Conservation (phyloP, 2,797 vertebrate species). For the Cuculus canorus region DNA sequence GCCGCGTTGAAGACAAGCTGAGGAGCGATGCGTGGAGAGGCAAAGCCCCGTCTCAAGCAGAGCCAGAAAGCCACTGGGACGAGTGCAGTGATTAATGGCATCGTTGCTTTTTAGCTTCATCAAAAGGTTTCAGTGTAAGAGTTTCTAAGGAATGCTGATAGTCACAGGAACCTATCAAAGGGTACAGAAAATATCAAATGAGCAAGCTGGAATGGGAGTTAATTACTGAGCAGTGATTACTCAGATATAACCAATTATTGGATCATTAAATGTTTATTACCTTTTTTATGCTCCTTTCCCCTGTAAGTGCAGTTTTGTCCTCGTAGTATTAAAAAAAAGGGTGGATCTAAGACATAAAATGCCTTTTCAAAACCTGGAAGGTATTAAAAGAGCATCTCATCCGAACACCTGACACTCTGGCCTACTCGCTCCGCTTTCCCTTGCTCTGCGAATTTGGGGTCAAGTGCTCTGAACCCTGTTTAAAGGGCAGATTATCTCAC, state of each 20-base stretch:
- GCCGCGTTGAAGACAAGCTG: not conserved
- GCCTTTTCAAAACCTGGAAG: conserved; percentile 38
- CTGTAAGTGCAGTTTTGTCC: conserved; percentile 76
- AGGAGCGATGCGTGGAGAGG: not conserved
- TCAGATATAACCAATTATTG: conserved; percentile 84
- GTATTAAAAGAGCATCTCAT: conserved; percentile 55
- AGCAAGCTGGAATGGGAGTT: conserved; percentile 77
- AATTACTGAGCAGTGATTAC: conserved; percentile 84
- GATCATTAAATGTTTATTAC: conserved; percentile 86
- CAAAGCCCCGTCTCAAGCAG: not conserved
- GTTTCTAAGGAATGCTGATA: conserved; percentile 72
- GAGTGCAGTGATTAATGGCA: conserved; percentile 53
- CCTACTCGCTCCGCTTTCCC: not conserved
- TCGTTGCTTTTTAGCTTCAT: conserved; percentile 66
- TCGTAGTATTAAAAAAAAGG: conserved; percentile 68
- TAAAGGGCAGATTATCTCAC: not conserved
- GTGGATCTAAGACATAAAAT: conserved; percentile 56
- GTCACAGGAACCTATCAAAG: conserved; percentile 76
- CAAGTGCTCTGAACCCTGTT: not conserved
- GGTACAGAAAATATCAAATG: conserved; percentile 75
- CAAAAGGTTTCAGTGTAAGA: conserved; percentile 69
- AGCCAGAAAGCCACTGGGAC: conserved; percentile 42
- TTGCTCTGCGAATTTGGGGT: not conserved
- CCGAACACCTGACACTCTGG: conserved; percentile 17
- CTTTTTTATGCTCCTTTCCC: conserved; percentile 77